phyloP scores from a whole-genome alignment of 2,888 invertebrate genomes.

The Dasypolia templi region DNA sequence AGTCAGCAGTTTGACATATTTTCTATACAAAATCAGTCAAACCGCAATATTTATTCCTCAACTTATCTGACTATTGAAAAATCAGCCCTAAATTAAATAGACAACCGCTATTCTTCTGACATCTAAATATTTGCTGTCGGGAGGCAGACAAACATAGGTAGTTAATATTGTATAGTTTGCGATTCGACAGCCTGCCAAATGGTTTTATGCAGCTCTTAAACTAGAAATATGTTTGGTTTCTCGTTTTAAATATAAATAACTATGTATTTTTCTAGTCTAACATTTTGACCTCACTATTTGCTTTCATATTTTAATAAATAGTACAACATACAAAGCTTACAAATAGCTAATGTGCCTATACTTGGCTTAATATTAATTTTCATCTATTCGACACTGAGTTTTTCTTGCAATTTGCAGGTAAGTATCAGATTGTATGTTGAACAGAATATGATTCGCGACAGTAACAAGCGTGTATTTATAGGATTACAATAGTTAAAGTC shows the following conservation, averaged over 20 bases:
- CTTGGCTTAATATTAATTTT: constrained; percentile 30
- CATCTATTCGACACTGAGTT: constrained; percentile 13
- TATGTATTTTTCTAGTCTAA: constrained; percentile 62
- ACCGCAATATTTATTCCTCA: too few species aligned
- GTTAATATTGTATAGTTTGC: neutral
- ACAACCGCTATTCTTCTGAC: neutral
- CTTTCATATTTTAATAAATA: constrained; percentile 80
- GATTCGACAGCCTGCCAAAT: neutral
- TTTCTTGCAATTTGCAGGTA: too few species aligned
- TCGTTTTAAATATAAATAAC: constrained; percentile 31
- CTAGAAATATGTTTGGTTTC: constrained; percentile 31
- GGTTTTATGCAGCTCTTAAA: constrained; percentile 48
- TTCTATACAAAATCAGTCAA: neutral
- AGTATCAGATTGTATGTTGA: too few species aligned
- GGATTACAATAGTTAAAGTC: too few species aligned
- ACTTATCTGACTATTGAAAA: too few species aligned
- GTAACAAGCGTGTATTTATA: too few species aligned
- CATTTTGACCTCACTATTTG: constrained; percentile 84
- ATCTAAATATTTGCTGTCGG: neutral
- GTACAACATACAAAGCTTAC: constrained; percentile 66
- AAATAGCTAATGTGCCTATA: constrained; percentile 44
- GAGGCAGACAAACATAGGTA: neutral
- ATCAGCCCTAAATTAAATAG: neutral
- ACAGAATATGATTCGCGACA: too few species aligned
- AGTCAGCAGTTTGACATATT: neutral